phyloP scores from a whole-genome alignment of 2,113 vertebrate genomes.

The human (Homo sapiens) region DNA sequence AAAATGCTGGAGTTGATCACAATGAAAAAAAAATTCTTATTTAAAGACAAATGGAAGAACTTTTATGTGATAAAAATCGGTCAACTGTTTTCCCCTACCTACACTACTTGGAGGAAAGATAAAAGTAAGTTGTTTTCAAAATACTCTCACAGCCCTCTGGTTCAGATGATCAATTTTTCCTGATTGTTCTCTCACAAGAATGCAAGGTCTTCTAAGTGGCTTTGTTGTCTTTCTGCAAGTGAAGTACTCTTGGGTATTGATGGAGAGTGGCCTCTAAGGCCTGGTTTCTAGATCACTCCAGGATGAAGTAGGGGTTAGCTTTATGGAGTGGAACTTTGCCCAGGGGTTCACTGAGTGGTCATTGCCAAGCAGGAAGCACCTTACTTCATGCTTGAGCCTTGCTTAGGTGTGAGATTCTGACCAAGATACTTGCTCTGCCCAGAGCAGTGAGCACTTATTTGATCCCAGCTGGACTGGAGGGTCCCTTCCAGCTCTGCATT shows the following conservation, averaged over 20 bases:
- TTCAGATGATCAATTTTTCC: background rate
- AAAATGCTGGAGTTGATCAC: conserved; percentile 58
- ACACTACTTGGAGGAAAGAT: conserved; percentile 71
- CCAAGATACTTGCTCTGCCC: background rate
- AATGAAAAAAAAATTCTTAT: conserved; percentile 68
- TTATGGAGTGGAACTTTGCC: fast-evolving
- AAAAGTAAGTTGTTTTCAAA: conserved; percentile 78
- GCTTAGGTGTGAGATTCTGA: background rate
- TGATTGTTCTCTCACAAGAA: background rate
- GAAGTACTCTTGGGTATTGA: background rate
- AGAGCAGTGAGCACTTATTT: background rate
- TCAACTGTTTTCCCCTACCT: conserved; percentile 74
- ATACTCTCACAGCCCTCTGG: background rate
- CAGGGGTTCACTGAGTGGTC: background rate
- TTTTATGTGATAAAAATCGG: conserved; percentile 67
- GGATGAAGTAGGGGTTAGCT: background rate
- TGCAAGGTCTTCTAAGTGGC: background rate
- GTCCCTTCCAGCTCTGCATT: background rate
- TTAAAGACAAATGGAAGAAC: conserved; percentile 77
- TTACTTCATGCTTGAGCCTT: background rate
- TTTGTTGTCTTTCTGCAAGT: background rate
- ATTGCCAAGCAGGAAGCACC: fast-evolving
- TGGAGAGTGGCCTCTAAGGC: background rate
- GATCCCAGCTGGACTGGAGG: background rate
- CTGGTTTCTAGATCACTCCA: background rate